These are phyloP conservation scores for Octodonta nipae DNA, from an alignment of 2,888 invertebrate species.

Conservation along the genomic window DNA sequence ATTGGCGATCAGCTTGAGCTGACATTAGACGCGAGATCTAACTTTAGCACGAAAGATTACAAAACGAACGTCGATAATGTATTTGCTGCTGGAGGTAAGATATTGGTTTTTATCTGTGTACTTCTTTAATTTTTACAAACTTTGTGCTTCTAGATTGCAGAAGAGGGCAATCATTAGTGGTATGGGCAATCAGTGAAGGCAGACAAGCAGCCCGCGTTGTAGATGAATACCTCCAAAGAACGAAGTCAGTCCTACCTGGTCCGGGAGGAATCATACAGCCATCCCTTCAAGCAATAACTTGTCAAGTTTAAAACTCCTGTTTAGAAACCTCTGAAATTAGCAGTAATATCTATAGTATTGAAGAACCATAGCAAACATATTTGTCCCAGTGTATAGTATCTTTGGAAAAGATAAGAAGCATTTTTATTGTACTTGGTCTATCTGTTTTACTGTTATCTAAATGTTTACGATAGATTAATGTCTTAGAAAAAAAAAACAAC, in stretches of 20 bases:
- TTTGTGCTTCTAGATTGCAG: conserved; percentile 66
- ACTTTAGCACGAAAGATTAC: conserved; percentile 76
- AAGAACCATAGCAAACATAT: background rate
- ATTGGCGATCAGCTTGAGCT: conserved; percentile 69
- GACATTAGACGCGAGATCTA: conserved; percentile 81
- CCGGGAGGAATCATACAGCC: conserved; percentile 73
- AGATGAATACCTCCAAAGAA: conserved; percentile 67
- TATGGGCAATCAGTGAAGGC: conserved; percentile 97
- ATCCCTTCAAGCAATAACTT: conserved; percentile 20
- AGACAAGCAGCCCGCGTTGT: conserved; percentile 93
- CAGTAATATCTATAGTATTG: background rate
- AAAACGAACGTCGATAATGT: conserved; percentile 83
- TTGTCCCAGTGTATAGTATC: background rate
- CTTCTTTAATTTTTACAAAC: too few species aligned
- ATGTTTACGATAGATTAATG: too few species aligned
- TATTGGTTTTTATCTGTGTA: conserved; percentile 4
- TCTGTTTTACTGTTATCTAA: too few species aligned
- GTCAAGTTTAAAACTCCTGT: conserved; percentile 30
- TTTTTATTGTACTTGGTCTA: too few species aligned
- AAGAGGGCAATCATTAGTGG: conserved; percentile 95
- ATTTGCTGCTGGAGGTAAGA: conserved; percentile 87
- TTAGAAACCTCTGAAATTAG: conserved; percentile 2
- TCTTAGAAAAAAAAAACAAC: too few species aligned
- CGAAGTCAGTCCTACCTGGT: conserved; percentile 73
- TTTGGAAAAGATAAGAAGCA: too few species aligned